Evolutionary conservation across 2,797 vertebrate species (phyloP), one percentile per base, ranked within the genome.

Genomic region (Trachurus trachurus): DNA sequence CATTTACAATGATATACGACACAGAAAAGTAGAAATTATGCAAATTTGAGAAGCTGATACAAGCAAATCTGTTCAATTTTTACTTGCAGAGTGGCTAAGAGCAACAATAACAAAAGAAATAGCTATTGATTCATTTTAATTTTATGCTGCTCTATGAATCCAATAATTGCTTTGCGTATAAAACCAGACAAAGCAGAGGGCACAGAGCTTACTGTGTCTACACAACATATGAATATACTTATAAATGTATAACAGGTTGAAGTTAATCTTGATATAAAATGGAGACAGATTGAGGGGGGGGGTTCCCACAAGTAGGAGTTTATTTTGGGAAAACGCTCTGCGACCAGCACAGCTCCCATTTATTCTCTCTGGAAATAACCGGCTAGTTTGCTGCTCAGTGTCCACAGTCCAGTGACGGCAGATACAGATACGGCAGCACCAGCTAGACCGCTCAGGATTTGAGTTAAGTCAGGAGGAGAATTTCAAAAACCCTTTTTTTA

Each of bases 401-500:
- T 83, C 76, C 71, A 44, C 66, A 71, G 59, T 40, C 47, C 5
- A 45, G n/a, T 37, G 74, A 57, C 63, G 66, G 74, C 67, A 17
- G 21, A 71, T 39, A 34, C 31, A 66, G 76, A 85, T 74, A 45
- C 16, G 37, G 68, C 42, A 67, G 61, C 82, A 80, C 22, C 26
- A 15, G 31, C 39, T 2, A 15, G 70, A 70, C 82, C 26, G 26
- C 26, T 65, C 69, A 26, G 71, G 68, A 53, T 37, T 79, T 65
- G 61, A 65, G 13, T 15, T 1, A 60, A 63, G 71, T 79, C 53
- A 50, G 37, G 72, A 44, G 50, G 58, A 71, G 76, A 74, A 62
- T 78, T 64, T 75, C 39, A 64, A 67, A 80, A 10, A 2, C 9
- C 16, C 22, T 16, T 71, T 73, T 54, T 71, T 75, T 54, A 78